Base-by-base conservation (phyloP, 2,888 invertebrate genomes). In the Tachina fera region DNA sequence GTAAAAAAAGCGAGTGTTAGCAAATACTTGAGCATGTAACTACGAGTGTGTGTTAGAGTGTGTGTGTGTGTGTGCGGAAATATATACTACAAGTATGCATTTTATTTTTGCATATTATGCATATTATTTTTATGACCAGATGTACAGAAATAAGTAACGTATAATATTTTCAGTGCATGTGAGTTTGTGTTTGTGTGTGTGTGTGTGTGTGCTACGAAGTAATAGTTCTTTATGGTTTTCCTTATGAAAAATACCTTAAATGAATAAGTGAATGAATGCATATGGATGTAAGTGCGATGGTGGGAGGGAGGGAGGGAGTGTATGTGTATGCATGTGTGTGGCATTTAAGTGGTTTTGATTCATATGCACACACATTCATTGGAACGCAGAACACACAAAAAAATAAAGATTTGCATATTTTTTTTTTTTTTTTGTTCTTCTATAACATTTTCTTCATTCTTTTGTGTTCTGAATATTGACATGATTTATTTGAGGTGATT, bases 51-150 rank as follows among this genome's bases (percentile, higher is more conserved):
- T 3, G 43, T 53, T 2, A 3, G 31, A 4, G 31, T 31, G 31
- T 14, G 19, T 1, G 2, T 31, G 14, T 68, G 68, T 68, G 16
- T 31, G 16, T 19, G 63, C 19, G 10, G 19, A 58, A 10, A 49
- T 76, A 53, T 14, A 51, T 41, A 49, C 41, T 47, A 49, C 41
- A 41, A 58, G 63, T 63, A 77, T 83, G 83, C 83, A 83, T 72
- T 77, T 83, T 45, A 78, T 83, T 83, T 83, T 77, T 86, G 83
- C 86, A 86, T 79, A 83, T 86, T 86, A 67, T 82, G 85, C 85
- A 85, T 75, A 79, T 83, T 81, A 80, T 84, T 74, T 70, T 78
- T 83, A 83, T 61, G 77, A 65, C 78, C 81, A 85, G 81, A 81
- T 81, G 77, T 68, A 67, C 31, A 53, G 14, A 53, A 39, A 63